Evolutionary conservation across 2,797 vertebrate species (phyloP), one percentile per base, ranked within the genome.

Genomic region (Hipposideros larvatus): DNA sequence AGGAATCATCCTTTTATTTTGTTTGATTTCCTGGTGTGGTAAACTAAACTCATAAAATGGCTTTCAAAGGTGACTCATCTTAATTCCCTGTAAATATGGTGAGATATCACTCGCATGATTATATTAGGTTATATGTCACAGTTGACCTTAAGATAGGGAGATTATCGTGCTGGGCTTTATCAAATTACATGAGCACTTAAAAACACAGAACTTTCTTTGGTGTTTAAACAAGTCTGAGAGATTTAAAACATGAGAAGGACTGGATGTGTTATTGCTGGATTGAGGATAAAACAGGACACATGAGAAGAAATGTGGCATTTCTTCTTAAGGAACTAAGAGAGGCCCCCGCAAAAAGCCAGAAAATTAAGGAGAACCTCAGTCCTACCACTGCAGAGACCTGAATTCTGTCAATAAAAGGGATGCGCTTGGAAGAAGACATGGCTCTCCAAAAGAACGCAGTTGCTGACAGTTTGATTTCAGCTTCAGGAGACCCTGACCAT

Each of bases 11-110:
- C 8, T 3, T 68, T n/a, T 19, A 37, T 55, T 24, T 46, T 34
- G 34, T 34, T 34, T 34, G 34, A 34, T 34, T 77, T 18, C 34
- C 43, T 88, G 0, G 9, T 28, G 1, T 87, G 15, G 11, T 53
- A 57, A 90, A 34, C 53, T 77, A 3, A 90, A 19, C 80, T 93
- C 19, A 43, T 94, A 55, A 96, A 88, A 79, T 68, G 48, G 4
- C 13, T n/a, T 46, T 41, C 57, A 57, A 94, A 80, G 43, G 22
- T n/a, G 28, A 65, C 26, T 34, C 1, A 22, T 11, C 7, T 80
- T 79, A 48, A 75, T 91, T 85, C 55, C 43, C 41, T 97, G 31
- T 90, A 16, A 86, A 31, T 19, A 94, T 59, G 3, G 28, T 55
- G 2, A 91, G 0, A 4, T 34, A 37, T 46, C 48, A 94, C 4